Evolutionary conservation across 2,888 invertebrate genomes (phyloP), one percentile per base, ranked within the genome.

Genomic region (Gandaritis pyraliata): DNA sequence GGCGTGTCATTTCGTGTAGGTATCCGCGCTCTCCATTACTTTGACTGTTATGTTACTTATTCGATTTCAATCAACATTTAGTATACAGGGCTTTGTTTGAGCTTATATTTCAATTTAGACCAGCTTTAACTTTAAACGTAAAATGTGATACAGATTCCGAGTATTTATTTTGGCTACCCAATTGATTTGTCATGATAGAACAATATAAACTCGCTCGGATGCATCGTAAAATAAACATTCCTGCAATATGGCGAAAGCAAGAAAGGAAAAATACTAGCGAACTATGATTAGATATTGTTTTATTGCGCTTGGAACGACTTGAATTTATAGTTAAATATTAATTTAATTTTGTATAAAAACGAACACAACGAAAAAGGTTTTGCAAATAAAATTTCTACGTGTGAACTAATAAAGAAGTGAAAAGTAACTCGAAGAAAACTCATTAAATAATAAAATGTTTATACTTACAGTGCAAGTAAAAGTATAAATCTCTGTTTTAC

Each of bases 1-100:
- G 73, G 68, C 71, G 73, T 71, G 73, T 73, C 71, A 75, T 75
- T 77, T 78, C 78, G 76, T 68, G 65, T 67, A 61, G 61, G 63
- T 71, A 66, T 23, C 51, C 60, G 36, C 57, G 50, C 66, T 59
- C 60, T 58, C 54, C 58, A 61, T 66, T 45, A 61, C 47, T 50
- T 41, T 16, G 46, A 33, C 15, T 51, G 45, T 59, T 65, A 50
- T 59, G 56, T 49, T 12, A 49, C 52, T 53, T 11, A 46, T 48
- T 49, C 46, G 45, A 30, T 59, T 50, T 45, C 10, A 53, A 39
- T 46, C 18, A 36, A 41, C 45, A 33, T 58, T 64, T 54, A 47
- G 12, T 51, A 47, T 13, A 38, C 39, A 13, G 10, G 33, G 49
- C 43, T 61, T 55, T 53, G 47, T 53, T 33, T 18, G 43, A 23